Base-by-base conservation (phyloP, 2,888 invertebrate genomes). In the Cabera pusaria region DNA sequence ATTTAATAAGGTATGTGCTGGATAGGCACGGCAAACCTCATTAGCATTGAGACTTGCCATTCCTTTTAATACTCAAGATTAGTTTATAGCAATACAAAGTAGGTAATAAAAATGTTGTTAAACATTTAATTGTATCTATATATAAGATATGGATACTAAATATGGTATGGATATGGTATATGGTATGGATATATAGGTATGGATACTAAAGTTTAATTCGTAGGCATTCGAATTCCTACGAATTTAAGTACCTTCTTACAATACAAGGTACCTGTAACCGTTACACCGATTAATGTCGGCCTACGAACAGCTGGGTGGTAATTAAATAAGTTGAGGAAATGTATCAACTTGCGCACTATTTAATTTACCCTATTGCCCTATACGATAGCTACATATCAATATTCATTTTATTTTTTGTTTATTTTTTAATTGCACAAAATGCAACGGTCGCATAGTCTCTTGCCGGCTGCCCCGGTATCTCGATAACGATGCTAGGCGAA, bases 401-500 rank as follows among this genome's bases (percentile, higher is more conserved):
- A 69, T 60, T 63, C 54, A 56, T 33, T 39, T n/a, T n/a, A 1
- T 20, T 36, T 56, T 64, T 69, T 63, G 65, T 27, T 33, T 45
- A 4, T 36, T 45, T 28, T 70, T 68, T 70, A 73, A 73, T 72
- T 74, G 64, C 60, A 33, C 45, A 25, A 11, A 59, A 52, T 45
- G 56, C 65, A 62, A 68, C 69, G 67, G 64, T 59, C 58, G 56
- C 51, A 52, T 54, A 49, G 48, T 56, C 47, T 55, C 45, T 34
- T 36, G 56, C 55, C 58, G 54, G 61, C 59, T 56, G 56, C 44
- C 41, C 35, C 47, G 51, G 49, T 60, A 54, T 54, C 46, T 46
- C 48, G 56, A 64, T 72, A 73, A 73, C 73, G 66, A 69, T 63
- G 60, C 72, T 77, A 73, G 76, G 66, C 72, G 51, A 66, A 66